Base-by-base conservation (phyloP, 2,888 invertebrate species). In the Tanypteryx hageni region DNA sequence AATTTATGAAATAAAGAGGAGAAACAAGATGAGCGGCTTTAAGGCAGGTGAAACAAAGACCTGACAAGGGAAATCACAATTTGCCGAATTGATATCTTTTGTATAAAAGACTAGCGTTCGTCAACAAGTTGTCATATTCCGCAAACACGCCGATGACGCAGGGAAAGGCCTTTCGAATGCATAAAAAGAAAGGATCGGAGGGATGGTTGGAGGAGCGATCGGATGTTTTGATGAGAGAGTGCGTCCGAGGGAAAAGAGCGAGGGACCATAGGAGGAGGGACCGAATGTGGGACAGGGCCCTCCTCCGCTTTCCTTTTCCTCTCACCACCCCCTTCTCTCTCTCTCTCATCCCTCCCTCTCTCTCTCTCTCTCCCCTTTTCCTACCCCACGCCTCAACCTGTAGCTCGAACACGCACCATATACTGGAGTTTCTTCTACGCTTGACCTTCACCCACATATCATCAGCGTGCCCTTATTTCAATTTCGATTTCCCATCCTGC, bases 271-370 rank as follows among this genome's bases (percentile, higher is more conserved):
- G 76, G 76, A 22, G 76, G 22, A 0, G 76, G 76, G 68, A n/a
- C 68, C 13, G 76, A 76, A 76, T 76, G 76, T 76, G 18, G 76
- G 76, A 27, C 76, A 76, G 16, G 27, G 61, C 61, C 18, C 93
- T 82, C 91, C 92, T 93, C n/a, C n/a, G n/a, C n/a, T n/a, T n/a
- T n/a, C n/a, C 92, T 92, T 76, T 93, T 86, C 13, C 89, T 92
- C 92, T 91, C 92, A 92, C 91, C 92, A 76, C 93, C 0, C 7
- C 5, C 93, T 84, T 91, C 92, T 93, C 92, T 92, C 82, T 93
- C 91, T 13, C 89, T 92, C 92, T 91, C 92, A 92, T 92, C 92
- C 82, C 93, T 2, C 7, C 5, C 93, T 84, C 44, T 5, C 5
- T 68, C 92, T 85, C 85, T 85, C 85, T 92, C 83, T 93, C 84